These are phyloP conservation scores for Lymantria monacha DNA, from an alignment of 2,888 invertebrate genomes.

Conservation along the genomic window DNA sequence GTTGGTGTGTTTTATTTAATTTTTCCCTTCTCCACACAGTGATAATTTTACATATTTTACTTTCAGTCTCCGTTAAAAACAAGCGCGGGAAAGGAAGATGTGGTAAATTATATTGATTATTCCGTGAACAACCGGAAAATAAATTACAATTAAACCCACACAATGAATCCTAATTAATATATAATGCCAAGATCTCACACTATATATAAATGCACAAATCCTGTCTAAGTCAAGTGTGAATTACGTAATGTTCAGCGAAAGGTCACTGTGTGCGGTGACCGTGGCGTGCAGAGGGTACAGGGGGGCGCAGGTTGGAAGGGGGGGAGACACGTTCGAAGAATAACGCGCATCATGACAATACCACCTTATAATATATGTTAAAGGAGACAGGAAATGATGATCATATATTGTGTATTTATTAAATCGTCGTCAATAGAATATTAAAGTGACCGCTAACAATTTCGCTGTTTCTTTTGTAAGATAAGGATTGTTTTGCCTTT, in stretches of 20 bases:
- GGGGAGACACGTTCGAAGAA: slow-evolving; percentile 30
- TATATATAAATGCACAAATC: slow-evolving; percentile 13
- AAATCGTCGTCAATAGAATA: slow-evolving; percentile 5
- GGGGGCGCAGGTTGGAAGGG: slow-evolving; percentile 17
- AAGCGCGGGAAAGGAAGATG: too few species aligned
- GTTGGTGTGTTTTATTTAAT: too few species aligned
- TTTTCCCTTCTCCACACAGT: too few species aligned
- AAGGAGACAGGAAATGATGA: slow-evolving; percentile 35
- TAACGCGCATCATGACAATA: slow-evolving; percentile 40
- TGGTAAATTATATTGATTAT: too few species aligned
- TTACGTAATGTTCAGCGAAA: slow-evolving; percentile 67
- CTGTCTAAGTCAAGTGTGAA: slow-evolving; percentile 37
- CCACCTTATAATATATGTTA: slow-evolving; percentile 28
- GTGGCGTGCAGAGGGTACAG: slow-evolving; percentile 57
- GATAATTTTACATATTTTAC: too few species aligned
- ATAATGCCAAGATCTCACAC: not conserved
- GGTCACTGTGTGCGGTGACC: slow-evolving; percentile 76
- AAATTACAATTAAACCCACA: not conserved
- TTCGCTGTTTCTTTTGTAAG: too few species aligned
- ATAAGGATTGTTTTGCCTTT: too few species aligned
- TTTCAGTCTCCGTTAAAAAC: too few species aligned
- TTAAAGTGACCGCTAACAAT: too few species aligned
- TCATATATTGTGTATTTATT: slow-evolving; percentile 12
- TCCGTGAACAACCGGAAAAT: too few species aligned
- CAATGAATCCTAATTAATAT: not conserved